phyloP scores from a whole-genome alignment of 2,113 vertebrate genomes.

The Aptenodytes forsteri region DNA sequence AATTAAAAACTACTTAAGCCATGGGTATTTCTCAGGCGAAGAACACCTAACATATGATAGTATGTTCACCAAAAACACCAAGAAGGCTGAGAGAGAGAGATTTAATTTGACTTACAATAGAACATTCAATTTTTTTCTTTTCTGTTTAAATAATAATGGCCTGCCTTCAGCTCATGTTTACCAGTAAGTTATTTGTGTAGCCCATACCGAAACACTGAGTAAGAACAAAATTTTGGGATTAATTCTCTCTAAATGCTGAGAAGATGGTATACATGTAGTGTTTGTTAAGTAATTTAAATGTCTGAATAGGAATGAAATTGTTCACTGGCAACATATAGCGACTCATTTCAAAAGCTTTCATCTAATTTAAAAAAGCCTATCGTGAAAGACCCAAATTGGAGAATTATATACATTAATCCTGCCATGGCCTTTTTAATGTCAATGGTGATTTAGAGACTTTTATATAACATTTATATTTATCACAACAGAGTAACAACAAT shows the following conservation, averaged over 20 bases:
- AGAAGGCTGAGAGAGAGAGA: neutral
- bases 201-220: neutral
- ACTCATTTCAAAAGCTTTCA: neutral
- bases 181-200: neutral
- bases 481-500: neutral
- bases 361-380: neutral
- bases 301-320: neutral
- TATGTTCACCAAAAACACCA: neutral
- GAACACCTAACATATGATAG: neutral
- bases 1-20: neutral
- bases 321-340: neutral
- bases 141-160: neutral
- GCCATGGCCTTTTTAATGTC: neutral
- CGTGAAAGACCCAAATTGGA: neutral
- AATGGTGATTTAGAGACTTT: neutral
- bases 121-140: neutral
- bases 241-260: neutral
- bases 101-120: neutral
- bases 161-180: neutral
- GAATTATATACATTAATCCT: neutral
- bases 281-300: neutral
- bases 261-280: neutral
- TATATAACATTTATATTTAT: neutral
- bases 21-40: neutral
- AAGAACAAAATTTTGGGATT: neutral